Evolutionary conservation across 2,888 invertebrate genomes (phyloP), one percentile per base, ranked within the genome.

Genomic region (Epiblema foenella): DNA sequence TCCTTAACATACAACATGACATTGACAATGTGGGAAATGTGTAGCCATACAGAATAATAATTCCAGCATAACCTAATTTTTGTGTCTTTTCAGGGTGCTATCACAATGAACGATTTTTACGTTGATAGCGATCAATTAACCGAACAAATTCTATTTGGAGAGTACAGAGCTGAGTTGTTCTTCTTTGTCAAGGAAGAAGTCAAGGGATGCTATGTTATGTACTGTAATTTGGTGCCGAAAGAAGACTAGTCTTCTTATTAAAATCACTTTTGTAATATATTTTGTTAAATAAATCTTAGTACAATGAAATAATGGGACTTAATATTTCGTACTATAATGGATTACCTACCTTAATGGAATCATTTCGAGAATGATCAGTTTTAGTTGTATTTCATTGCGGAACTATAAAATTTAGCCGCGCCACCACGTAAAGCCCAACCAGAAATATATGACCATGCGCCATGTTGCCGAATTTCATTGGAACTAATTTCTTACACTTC

Each of bases 61-160:
- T 33, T 12, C 24, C 12, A 15, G 20, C 5, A 51, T 20, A 24
- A 24, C 17, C 17, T 10, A 8, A 18, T 33, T 58, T 39, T 1
- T 51, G 8, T 62, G 0, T 18, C 15, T 51, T 62, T 62, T 37
- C 51, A 63, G 62, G 51, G 51, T 51, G 17, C 17, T 12, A 18
- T 33, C 11, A 18, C 15, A 51, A 1, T 63, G 12, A 33, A 49
- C 8, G 18, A 18, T 15, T 63, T 51, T 17, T 63, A 33, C 37
- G 33, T 63, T 2, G 51, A 63, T 17, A 63, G 62, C 9, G 18
- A 63, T 3, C 33, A 63, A 18, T 18, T 63, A 10, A 63, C 51
- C 18, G 29, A 63, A 0, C 62, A 51, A 51, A 15, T 63, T 29
- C 37, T 63, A 15, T 63, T 51, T 18, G 62, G 62, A 17, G 62